These are phyloP conservation scores for Rhinatrema bivittatum DNA, from an alignment of 2,797 vertebrate genomes.

Conservation along the genomic window DNA sequence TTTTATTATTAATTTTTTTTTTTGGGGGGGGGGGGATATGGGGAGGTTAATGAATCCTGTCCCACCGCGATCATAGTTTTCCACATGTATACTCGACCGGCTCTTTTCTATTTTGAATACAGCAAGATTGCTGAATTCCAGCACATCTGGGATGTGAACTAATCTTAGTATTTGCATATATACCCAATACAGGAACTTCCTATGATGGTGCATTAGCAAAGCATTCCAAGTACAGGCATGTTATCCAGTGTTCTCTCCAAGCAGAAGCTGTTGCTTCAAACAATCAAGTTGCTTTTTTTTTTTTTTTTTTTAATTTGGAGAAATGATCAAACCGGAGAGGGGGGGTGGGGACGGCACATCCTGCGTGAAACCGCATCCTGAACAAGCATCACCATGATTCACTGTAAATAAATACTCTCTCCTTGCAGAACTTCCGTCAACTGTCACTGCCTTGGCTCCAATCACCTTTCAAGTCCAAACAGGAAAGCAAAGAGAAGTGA, in stretches of 20 bases:
- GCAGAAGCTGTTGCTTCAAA: conserved; percentile 40
- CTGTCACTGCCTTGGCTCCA: conserved; percentile 92
- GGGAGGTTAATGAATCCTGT: too few species aligned
- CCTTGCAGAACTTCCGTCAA: conserved; percentile 89
- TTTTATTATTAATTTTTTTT: too few species aligned
- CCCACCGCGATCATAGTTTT: conserved; percentile 8
- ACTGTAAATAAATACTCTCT: conserved; percentile 99
- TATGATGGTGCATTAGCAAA: conserved; percentile 30
- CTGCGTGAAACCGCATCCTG: conserved; percentile 98
- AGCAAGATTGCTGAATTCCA: conserved; percentile 10
- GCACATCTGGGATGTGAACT: conserved; percentile 44
- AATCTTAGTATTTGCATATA: conserved; percentile 44
- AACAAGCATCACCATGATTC: conserved; percentile 87
- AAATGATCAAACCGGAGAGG: conserved; percentile 74
- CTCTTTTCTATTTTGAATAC: conserved; percentile 20
- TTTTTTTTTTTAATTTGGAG: conserved; percentile 49
- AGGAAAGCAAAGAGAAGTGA: conserved; percentile 90
- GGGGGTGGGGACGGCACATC: conserved; percentile 79
- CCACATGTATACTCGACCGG: conserved; percentile 4
- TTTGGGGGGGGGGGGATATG: conserved; percentile 15
- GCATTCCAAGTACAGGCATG: conserved; percentile 61
- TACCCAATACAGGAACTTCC: conserved; percentile 56
- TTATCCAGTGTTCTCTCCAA: conserved; percentile 59
- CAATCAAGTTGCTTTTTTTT: conserved; percentile 46
- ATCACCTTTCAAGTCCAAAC: conserved; percentile 98